phyloP scores from a whole-genome alignment of 2,797 vertebrate species.

The Mus minutoides region DNA sequence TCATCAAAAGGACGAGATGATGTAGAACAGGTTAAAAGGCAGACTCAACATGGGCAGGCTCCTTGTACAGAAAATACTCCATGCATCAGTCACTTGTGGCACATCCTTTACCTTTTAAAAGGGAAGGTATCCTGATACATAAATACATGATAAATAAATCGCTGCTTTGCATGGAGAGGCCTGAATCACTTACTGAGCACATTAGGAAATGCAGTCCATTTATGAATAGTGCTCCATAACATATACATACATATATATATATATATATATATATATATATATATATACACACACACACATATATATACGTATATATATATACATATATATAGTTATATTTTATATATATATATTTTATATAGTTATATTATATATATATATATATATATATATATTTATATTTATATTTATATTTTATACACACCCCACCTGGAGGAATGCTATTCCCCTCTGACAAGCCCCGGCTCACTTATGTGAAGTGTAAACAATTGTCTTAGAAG shows the following conservation, averaged over 20 bases:
- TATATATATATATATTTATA: too few relatives aligned
- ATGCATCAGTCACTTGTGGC: slow-evolving; percentile 7
- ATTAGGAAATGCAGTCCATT: background rate
- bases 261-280: too few relatives aligned
- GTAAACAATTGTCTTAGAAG: background rate
- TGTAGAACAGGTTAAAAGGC: slow-evolving; percentile 32
- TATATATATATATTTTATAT: too few relatives aligned
- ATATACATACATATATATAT: too few relatives aligned
- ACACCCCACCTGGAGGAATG: too few relatives aligned
- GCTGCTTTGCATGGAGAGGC: background rate
- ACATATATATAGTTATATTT: too few relatives aligned
- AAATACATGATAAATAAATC: slow-evolving; percentile 14
- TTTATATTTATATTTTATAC: background rate
- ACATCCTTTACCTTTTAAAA: slow-evolving; percentile 39
- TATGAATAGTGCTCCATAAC: background rate
- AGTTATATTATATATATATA: too few relatives aligned
- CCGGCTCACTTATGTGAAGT: background rate
- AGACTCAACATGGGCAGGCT: background rate
- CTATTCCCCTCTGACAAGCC: background rate
- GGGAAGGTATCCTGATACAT: slow-evolving; percentile 3
- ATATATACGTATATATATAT: too few relatives aligned
- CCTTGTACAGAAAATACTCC: slow-evolving; percentile 29
- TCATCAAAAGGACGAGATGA: slow-evolving; percentile 53
- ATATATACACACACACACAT: too few relatives aligned
- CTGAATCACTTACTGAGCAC: background rate